Percentiles rank a stretch among this genome's conserved stretches.
Evolutionary conservation across 1,140 invertebrate genomes (phyloP).

Genomic region (Drosophila elegans): DNA sequence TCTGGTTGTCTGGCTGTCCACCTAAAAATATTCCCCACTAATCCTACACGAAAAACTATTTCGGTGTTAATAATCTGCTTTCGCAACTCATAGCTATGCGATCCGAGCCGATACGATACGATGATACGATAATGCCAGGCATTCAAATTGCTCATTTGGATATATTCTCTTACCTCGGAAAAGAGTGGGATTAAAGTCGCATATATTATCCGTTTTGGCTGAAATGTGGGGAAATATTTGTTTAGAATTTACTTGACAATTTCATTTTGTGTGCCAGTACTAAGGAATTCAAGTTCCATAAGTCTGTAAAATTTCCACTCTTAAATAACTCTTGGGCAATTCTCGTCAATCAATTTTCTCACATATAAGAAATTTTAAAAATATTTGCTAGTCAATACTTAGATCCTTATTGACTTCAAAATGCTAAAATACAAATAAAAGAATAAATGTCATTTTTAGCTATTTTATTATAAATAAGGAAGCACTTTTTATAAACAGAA

Average conservation of each 20-base stretch:
- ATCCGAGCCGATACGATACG: background rate
- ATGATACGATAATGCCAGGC: background rate
- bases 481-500: no score
- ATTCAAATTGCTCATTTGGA: slow-evolving; percentile 4
- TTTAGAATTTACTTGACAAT: background rate
- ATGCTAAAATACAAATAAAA: no score
- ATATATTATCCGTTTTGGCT: background rate
- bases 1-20: slow-evolving; percentile 9
- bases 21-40: slow-evolving; percentile 67
- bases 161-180: background rate
- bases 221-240: background rate
- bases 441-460: no score
- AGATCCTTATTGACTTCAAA: no score
- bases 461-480: no score
- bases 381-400: no score
- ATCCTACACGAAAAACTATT: slow-evolving; percentile 72
- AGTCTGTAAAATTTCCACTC: background rate
- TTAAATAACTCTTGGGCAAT: background rate
- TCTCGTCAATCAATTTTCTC: no score
- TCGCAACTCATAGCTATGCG: slow-evolving; percentile 32
- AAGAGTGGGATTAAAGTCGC: slow-evolving; percentile 12
- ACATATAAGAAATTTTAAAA: no score
- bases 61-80: slow-evolving; percentile 66
- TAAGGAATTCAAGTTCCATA: background rate
- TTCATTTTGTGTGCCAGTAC: background rate